phyloP scores from a whole-genome alignment of 2,113 vertebrate species.

The Hystrix cristata region DNA sequence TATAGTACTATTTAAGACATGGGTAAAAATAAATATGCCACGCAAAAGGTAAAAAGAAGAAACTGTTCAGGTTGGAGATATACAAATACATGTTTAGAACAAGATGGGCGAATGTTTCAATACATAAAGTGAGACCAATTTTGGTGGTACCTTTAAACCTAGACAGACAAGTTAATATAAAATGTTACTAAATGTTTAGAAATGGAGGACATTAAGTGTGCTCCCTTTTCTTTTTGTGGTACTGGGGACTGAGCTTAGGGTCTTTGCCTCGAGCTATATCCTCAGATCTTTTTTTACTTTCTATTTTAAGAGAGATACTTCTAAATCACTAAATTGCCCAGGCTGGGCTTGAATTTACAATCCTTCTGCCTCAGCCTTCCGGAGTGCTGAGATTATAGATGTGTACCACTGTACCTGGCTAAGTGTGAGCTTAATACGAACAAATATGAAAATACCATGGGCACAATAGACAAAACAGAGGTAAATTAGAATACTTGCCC shows the following conservation, averaged over 20 bases:
- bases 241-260: background rate
- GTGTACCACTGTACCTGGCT: background rate
- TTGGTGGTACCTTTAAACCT: background rate
- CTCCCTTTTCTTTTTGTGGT: background rate
- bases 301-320: background rate
- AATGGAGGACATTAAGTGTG: background rate
- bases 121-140: background rate
- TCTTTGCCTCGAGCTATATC: background rate
- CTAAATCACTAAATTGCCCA: background rate
- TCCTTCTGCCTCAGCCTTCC: background rate
- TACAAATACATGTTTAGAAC: background rate
- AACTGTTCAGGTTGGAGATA: background rate
- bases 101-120: background rate
- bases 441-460: background rate
- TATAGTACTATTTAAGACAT: background rate
- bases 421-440: background rate
- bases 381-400: background rate
- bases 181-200: background rate
- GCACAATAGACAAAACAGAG: background rate
- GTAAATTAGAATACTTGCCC: background rate
- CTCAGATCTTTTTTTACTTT: background rate
- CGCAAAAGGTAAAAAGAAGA: background rate
- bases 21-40: background rate
- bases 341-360: background rate
- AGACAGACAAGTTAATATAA: background rate